phyloP scores from a whole-genome alignment of 2,888 invertebrate genomes.

The Eristalis intricaria region DNA sequence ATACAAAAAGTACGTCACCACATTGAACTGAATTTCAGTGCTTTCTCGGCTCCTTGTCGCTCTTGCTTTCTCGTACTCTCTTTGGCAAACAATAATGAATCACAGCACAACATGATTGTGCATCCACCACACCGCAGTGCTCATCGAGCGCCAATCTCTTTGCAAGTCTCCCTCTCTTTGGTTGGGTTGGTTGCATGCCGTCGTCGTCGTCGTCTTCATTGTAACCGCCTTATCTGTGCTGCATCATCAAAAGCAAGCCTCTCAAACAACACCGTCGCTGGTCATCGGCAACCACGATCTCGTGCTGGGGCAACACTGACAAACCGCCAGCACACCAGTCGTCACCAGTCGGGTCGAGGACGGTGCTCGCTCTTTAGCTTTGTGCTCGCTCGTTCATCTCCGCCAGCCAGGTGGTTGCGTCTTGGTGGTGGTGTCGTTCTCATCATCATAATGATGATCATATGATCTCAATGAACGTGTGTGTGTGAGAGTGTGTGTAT shows the following conservation, averaged over 20 bases:
- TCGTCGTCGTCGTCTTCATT: background rate
- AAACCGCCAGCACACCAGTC: background rate
- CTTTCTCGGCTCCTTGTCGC: background rate
- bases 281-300: slow-evolving; percentile 20
- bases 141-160: slow-evolving; percentile 25
- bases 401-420: slow-evolving; percentile 5
- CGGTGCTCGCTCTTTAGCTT: slow-evolving; percentile 61
- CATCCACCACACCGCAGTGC: background rate
- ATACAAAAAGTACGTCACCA: slow-evolving; percentile 35
- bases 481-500: slow-evolving; percentile 49
- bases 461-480: background rate
- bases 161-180: slow-evolving; percentile 5
- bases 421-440: slow-evolving; percentile 20
- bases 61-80: background rate
- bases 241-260: slow-evolving; percentile 24
- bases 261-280: slow-evolving; percentile 28
- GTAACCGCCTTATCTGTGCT: background rate
- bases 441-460: slow-evolving; percentile 36
- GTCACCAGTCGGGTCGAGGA: slow-evolving; percentile 54
- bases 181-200: slow-evolving; percentile 27
- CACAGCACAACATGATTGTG: background rate
- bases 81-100: background rate
- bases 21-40: background rate
- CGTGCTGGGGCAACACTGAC: background rate
- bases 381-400: background rate